Percentiles rank a stretch among this genome's conserved stretches.
Conservation (phyloP, 2,797 vertebrate species). For the Phoeniculus purpureus region DNA sequence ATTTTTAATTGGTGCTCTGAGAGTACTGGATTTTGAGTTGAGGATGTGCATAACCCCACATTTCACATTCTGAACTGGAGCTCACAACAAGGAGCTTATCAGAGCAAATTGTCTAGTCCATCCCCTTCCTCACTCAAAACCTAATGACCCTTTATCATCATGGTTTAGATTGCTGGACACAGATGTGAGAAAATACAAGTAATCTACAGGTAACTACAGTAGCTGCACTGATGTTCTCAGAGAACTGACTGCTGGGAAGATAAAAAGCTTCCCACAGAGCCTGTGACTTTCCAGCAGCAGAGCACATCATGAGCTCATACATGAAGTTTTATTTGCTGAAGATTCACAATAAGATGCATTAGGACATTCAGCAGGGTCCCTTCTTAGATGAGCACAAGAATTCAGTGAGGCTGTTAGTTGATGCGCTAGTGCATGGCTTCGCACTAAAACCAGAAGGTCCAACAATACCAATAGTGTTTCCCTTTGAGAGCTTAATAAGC, state of each 20-base stretch:
- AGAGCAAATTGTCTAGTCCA: conserved; percentile 87
- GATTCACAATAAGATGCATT: conserved; percentile 84
- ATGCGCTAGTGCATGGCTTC: conserved; percentile 77
- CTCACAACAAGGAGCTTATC: conserved; percentile 87
- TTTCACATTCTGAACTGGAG: conserved; percentile 84
- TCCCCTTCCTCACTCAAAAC: conserved; percentile 88
- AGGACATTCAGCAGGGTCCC: conserved; percentile 83
- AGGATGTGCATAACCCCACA: conserved; percentile 70
- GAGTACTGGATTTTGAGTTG: conserved; percentile 57
- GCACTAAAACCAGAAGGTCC: conserved; percentile 61
- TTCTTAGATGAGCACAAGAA: conserved; percentile 78
- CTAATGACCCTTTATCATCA: conserved; percentile 91
- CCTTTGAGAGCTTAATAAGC: conserved; percentile 38
- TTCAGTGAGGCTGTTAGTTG: conserved; percentile 80
- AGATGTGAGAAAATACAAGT: conserved; percentile 92
- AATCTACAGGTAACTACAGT: conserved; percentile 88
- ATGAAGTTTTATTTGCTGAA: conserved; percentile 88
- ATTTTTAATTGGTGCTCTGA: conserved; percentile 77
- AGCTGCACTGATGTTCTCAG: conserved; percentile 91
- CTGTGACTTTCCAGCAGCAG: conserved; percentile 90
- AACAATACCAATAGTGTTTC: conserved; percentile 23
- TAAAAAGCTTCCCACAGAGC: conserved; percentile 97
- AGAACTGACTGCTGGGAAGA: conserved; percentile 95
- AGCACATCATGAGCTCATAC: conserved; percentile 96
- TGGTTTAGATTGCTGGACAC: conserved; percentile 90